Percentiles rank a stretch among this genome's conserved stretches.
These are phyloP conservation scores for Anguilla anguilla DNA, from an alignment of 2,797 vertebrate species.

Conservation along the genomic window DNA sequence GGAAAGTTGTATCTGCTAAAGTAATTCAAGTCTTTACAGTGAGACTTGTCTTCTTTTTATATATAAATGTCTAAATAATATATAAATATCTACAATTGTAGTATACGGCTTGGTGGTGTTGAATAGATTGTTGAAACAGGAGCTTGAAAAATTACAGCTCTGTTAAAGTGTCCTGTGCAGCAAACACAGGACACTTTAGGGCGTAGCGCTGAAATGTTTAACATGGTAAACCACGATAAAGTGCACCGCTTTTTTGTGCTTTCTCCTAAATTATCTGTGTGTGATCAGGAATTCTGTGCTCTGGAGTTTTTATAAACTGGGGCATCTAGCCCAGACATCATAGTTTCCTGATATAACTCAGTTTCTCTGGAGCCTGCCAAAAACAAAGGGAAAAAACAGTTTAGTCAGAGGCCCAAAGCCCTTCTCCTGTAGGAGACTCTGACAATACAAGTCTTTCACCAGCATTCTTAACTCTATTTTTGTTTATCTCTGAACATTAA, in stretches of 20 bases:
- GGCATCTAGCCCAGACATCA: slow-evolving; percentile 37
- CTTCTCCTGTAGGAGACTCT: background rate
- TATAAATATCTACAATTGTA: background rate
- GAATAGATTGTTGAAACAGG: background rate
- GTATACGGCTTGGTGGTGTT: background rate
- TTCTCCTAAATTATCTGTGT: background rate
- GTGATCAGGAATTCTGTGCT: slow-evolving; percentile 21
- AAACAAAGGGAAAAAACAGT: slow-evolving; percentile 8
- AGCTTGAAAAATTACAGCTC: background rate
- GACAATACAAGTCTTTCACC: background rate
- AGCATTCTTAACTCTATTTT: background rate
- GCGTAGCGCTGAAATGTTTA: background rate
- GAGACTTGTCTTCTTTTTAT: background rate
- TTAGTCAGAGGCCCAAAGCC: background rate
- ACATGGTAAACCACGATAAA: background rate
- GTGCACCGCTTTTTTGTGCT: slow-evolving; percentile 8
- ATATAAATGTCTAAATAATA: background rate
- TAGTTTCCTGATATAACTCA: slow-evolving; percentile 35
- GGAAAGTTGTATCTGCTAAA: background rate
- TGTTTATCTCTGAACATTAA: background rate
- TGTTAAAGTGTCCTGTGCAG: background rate
- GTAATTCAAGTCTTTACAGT: background rate
- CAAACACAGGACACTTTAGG: background rate
- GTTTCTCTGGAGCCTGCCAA: slow-evolving; percentile 24
- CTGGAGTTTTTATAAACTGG: slow-evolving; percentile 13